A percentile compares a stretch with the other conserved stretches of the same genome.
Conservation (phyloP, 2,113 vertebrate species). For the Pseudonaja textilis region DNA sequence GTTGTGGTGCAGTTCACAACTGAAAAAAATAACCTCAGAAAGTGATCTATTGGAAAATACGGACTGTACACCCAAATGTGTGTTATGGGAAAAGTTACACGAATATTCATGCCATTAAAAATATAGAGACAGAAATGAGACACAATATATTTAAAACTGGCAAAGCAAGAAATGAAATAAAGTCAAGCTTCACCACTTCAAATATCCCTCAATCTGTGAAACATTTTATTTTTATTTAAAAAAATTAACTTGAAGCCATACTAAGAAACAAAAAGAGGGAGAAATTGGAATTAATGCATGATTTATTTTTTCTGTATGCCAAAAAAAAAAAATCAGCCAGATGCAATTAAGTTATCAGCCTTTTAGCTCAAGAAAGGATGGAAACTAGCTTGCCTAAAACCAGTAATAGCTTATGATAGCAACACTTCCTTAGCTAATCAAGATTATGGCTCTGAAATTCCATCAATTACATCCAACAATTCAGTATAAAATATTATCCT, state of each 20-base stretch:
- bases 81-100: not conserved
- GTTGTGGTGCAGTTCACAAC: not conserved
- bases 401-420: slow-evolving; percentile 35
- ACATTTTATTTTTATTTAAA: not conserved
- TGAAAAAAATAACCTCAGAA: not conserved
- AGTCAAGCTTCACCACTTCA: not conserved
- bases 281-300: not conserved
- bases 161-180: not conserved
- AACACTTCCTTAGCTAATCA: not conserved
- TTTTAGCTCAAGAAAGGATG: not conserved
- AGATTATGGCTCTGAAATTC: not conserved
- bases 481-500: not conserved
- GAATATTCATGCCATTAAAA: not conserved
- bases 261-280: not conserved
- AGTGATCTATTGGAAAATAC: not conserved
- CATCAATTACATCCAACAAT: slow-evolving; percentile 13
- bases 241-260: not conserved
- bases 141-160: not conserved
- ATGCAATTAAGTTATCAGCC: not conserved
- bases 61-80: not conserved
- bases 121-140: not conserved
- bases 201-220: not conserved
- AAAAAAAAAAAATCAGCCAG: not conserved
- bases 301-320: not conserved
- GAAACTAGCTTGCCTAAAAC: slow-evolving; percentile 18